Evolutionary conservation across 2,797 vertebrate genomes (phyloP), one percentile per base, ranked within the genome.

Genomic region (Coreius guichenoti): DNA sequence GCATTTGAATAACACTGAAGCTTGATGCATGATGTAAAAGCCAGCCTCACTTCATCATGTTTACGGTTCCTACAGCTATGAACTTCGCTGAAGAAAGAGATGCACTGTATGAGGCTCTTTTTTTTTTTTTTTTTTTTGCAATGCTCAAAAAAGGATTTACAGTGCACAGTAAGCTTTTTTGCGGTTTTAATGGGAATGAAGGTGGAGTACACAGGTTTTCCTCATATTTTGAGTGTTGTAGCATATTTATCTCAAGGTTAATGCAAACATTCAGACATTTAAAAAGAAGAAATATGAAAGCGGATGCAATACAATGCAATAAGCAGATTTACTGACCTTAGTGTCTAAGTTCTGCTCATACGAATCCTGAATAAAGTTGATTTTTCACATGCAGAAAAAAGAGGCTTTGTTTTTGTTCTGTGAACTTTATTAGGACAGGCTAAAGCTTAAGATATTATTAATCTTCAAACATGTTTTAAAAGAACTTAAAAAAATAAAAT

Each of bases 41-140:
- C 86, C 85, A 70, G 87, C 78, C 54, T 90, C 87, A 45, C 90
- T 93, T 85, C 70, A 90, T 92, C 89, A 90, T 89, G 88, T 89
- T 91, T 94, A 94, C 93, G 93, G 92, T 69, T 90, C 80, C 85
- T 88, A 86, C 86, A 91, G 80, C 89, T 87, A 83, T 84, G 83
- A 82, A 82, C 70, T 88, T 79, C 39, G n/a, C n/a, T 51, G 65
- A 81, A 81, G 65, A 76, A 76, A 83, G 75, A 81, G 80, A 75
- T 84, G 75, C 70, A 81, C 61, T 68, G 73, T 47, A 84, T 36
- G 69, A 88, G 9, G 17, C 23, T 77, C 33, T 56, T 43, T 31
- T 29, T 63, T 1, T 14, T 58, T 33, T 43, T 16, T 47, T 47
- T 74, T 16, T 81, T 23, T 45, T 23, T 23, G 23, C 49, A 70